Evolutionary conservation across 2,797 vertebrate genomes (phyloP), one percentile per base, ranked within the genome.

Genomic region (Glyptemys insculpta): DNA sequence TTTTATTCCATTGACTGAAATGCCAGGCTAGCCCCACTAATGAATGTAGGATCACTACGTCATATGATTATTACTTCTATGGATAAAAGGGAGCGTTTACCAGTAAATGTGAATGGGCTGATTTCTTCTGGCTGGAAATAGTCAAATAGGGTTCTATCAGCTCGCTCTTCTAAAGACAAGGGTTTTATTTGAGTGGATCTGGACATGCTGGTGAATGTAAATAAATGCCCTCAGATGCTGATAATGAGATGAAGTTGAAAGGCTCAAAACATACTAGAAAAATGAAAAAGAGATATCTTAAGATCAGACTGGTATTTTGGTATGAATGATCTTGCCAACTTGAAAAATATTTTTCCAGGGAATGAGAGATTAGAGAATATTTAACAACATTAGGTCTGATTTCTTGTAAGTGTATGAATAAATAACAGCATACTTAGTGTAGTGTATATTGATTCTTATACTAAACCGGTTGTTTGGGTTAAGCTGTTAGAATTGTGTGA

Each of bases 1-100:
- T 94, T 92, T 94, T 57, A 92, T 94, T 92, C 91, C 87, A 80
- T 54, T 94, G 74, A 68, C 94, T 96, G 86, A 31, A 27, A 15
- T 68, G 19, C 53, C 49, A 56, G 92, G 93, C 41, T 27, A 83
- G 87, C 50, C 91, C 91, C 0, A 0, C 47, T 85, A 95, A 83
- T 83, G 88, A 94, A 47, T 53, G 85, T 50, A 62, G 1, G 2
- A 88, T 21, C 76, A 78, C 85, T 85, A 88, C 62, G 76, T 89
- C 83, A 78, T 53, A 91, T 81, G 31, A 90, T 72, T 47, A 7
- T 68, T 91, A 56, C 90, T 54, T 85, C 79, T 65, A 10, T 65
- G 62, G 62, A 65, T 34, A 65, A 65, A 65, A 87, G 65, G 34
- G 37, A 91, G 87, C 81, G 47, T 11, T 87, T 88, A 87, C 65